Evolutionary conservation across 2,888 invertebrate genomes (phyloP).

Genomic region (Micropterix aruncella): DNA sequence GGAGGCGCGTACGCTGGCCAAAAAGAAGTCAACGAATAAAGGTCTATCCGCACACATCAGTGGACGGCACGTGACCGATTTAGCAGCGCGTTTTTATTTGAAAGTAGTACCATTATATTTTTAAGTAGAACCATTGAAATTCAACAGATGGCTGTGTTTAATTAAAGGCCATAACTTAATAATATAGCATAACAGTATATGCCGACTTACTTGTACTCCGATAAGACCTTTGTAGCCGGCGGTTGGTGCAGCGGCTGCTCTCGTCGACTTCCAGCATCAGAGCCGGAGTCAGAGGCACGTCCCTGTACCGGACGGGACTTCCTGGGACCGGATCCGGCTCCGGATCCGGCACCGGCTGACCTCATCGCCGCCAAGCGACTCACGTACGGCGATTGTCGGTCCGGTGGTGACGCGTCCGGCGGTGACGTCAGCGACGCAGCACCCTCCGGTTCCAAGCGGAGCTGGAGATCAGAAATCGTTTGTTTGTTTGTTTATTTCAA

Average conservation of each 20-base stretch:
- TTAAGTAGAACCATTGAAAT: too few species aligned
- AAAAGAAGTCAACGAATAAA: too few species aligned
- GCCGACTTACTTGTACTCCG: constrained; percentile 23
- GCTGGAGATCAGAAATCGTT: too few species aligned
- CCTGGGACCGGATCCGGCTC: constrained; percentile 15
- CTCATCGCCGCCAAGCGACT: constrained; percentile 15
- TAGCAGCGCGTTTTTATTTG: too few species aligned
- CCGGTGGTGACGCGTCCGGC: constrained; percentile 15
- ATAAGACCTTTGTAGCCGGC: constrained; percentile 19
- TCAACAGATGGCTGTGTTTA: too few species aligned
- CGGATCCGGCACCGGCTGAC: constrained; percentile 12
- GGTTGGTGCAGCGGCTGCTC: constrained; percentile 3
- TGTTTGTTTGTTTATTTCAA: too few species aligned
- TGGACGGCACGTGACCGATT: too few species aligned
- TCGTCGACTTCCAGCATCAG: constrained; percentile 38
- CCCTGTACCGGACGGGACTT: constrained; percentile 15
- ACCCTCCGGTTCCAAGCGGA: constrained; percentile 59
- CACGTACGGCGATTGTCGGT: constrained; percentile 1
- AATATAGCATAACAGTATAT: too few species aligned
- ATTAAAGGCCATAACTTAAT: too few species aligned
- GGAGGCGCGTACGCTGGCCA: too few species aligned
- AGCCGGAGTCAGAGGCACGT: constrained; percentile 33
- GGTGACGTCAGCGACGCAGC: constrained; percentile 49
- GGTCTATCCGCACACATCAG: too few species aligned
- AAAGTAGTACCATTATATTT: too few species aligned